These are phyloP conservation scores for Stenchaetothrips biformis DNA, from an alignment of 2,888 invertebrate species.

Conservation along the genomic window DNA sequence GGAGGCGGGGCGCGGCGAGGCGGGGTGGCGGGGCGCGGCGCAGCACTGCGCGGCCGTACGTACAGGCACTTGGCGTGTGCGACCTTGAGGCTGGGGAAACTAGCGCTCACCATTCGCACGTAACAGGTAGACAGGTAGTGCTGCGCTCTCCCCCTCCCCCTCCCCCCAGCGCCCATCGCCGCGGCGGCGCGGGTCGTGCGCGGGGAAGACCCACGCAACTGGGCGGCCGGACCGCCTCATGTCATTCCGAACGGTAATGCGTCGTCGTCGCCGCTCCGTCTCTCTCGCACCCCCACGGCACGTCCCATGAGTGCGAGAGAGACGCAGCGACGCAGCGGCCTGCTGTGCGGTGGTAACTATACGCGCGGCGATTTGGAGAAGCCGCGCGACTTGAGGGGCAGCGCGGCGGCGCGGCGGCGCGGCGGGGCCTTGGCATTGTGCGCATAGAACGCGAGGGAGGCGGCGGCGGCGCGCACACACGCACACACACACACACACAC, in stretches of 20 bases:
- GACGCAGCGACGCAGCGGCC: not conserved
- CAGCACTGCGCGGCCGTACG: too few relatives aligned
- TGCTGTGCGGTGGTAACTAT: too few relatives aligned
- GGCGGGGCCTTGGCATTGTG: conserved; percentile 5
- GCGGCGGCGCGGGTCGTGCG: not conserved
- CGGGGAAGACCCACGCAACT: not conserved
- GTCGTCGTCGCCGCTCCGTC: too few relatives aligned
- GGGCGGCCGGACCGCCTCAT: not conserved
- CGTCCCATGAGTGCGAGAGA: too few relatives aligned
- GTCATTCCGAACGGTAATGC: too few relatives aligned
- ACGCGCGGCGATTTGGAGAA: too few relatives aligned
- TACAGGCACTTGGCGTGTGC: not conserved
- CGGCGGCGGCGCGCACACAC: not conserved
- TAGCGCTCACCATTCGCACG: conserved; percentile 20
- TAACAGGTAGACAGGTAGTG: conserved; percentile 11
- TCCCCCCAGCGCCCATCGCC: not conserved
- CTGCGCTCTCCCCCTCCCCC: not conserved
- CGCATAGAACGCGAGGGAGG: not conserved
- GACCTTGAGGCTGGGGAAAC: conserved; percentile 17
- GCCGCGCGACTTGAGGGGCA: not conserved
- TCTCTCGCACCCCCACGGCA: too few relatives aligned
- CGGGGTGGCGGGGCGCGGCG: not conserved
- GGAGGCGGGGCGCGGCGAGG: not conserved
- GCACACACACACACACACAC: not conserved
- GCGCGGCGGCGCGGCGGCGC: not conserved